A percentile compares a stretch with the other conserved stretches of the same genome.
phyloP scores from a whole-genome alignment of 2,797 vertebrate species.

The Numenius phaeopus region DNA sequence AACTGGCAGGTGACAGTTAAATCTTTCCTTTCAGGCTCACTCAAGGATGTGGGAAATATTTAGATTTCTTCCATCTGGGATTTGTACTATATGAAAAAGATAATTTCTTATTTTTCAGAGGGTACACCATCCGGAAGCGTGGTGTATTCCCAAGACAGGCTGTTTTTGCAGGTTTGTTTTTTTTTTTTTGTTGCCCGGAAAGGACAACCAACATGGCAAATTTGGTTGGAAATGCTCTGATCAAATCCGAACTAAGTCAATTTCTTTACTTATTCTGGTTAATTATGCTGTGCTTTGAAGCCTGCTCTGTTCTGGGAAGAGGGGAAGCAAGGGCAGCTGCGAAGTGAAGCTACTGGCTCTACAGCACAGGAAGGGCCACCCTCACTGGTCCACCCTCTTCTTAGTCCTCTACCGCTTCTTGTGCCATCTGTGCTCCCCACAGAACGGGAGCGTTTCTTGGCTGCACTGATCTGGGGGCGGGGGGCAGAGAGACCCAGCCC shows the following conservation, averaged over 20 bases:
- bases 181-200: not conserved
- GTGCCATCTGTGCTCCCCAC: fast-evolving
- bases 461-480: fast-evolving
- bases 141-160: conserved; percentile 33
- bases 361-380: not conserved
- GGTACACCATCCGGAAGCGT: conserved; percentile 31
- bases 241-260: not conserved
- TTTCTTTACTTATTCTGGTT: not conserved
- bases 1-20: not conserved
- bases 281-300: not conserved
- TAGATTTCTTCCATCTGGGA: conserved; percentile 38
- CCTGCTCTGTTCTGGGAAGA: not conserved
- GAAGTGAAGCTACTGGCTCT: not conserved
- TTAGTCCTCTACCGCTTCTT: not conserved
- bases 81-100: conserved; percentile 38
- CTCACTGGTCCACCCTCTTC: no score
- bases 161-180: not conserved
- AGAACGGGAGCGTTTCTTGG: fast-evolving
- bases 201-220: not conserved
- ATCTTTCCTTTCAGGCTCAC: not conserved
- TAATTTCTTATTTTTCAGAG: conserved; percentile 45
- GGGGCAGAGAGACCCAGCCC: not conserved
- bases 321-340: not conserved
- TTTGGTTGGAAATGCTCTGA: not conserved
- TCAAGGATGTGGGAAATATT: not conserved